phyloP scores from a whole-genome alignment of 2,888 invertebrate genomes.

The Eupithecia inturbata region DNA sequence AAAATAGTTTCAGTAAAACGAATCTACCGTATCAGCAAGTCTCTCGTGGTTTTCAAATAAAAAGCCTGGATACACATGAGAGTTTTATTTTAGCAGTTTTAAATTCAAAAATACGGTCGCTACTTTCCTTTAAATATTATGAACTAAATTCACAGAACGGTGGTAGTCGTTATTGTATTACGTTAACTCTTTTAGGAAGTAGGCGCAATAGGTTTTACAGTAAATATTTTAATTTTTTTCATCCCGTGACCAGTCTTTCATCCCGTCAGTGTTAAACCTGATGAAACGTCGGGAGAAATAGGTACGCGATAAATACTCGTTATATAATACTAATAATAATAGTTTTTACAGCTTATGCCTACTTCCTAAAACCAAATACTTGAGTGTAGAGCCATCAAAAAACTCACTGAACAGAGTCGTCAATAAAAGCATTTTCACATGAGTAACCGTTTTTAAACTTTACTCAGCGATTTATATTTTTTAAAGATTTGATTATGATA shows the following conservation, averaged over 20 bases:
- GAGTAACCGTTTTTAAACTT: not conserved
- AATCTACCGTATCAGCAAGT: slow-evolving; percentile 59
- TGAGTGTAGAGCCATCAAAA: too few species aligned
- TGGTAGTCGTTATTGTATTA: not conserved
- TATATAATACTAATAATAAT: too few species aligned
- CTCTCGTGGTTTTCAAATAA: slow-evolving; percentile 56
- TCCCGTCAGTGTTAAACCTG: too few species aligned
- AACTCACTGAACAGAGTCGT: not conserved
- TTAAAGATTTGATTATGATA: not conserved
- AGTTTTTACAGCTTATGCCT: too few species aligned
- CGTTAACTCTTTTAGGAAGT: not conserved
- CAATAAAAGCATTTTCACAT: not conserved
- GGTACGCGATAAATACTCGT: too few species aligned
- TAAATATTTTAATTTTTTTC: too few species aligned
- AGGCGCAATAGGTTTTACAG: not conserved
- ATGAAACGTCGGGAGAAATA: too few species aligned
- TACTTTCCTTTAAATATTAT: slow-evolving; percentile 13
- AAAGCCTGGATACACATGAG: slow-evolving; percentile 35
- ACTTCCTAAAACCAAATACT: too few species aligned
- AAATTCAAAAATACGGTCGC: slow-evolving; percentile 29
- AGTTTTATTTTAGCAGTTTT: slow-evolving; percentile 33
- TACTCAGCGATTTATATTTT: not conserved
- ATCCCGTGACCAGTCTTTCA: too few species aligned
- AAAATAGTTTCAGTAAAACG: slow-evolving; percentile 54
- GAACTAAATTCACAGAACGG: not conserved